Evolutionary conservation across 1,140 invertebrate genomes (phyloP).

Genomic region (Colletes gigas): DNA sequence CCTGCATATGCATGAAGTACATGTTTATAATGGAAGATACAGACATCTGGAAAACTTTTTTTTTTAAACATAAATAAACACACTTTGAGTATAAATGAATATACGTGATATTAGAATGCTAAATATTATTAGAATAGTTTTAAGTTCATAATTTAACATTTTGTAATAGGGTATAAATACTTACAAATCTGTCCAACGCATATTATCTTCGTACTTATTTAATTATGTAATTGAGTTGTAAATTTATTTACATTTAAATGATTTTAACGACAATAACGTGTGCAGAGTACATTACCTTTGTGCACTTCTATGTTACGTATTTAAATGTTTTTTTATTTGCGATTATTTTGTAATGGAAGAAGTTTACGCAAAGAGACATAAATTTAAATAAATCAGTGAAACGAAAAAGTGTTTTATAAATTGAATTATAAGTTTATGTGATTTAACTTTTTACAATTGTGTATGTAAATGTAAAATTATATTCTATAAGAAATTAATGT

Average conservation of each 20-base stretch:
- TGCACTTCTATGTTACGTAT: background rate
- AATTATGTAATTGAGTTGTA: slow-evolving; percentile 33
- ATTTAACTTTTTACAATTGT: background rate
- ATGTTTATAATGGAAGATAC: slow-evolving; percentile 20
- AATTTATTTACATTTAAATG: background rate
- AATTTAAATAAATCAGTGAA: background rate
- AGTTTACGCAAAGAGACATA: background rate
- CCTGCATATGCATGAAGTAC: slow-evolving; percentile 33
- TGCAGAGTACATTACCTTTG: background rate
- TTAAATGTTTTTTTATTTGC: background rate
- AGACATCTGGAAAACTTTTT: slow-evolving; percentile 32
- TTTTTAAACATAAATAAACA: background rate
- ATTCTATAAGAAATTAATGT: background rate
- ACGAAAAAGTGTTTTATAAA: background rate
- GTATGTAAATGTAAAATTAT: background rate
- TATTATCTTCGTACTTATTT: background rate
- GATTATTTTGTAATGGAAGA: background rate
- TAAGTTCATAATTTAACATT: background rate
- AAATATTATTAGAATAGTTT: background rate
- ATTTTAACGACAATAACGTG: background rate
- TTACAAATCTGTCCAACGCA: background rate
- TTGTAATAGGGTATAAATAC: background rate
- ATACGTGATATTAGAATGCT: background rate
- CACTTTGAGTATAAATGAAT: background rate
- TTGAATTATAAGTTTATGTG: background rate